phyloP scores from a whole-genome alignment of 2,888 invertebrate genomes.

The Chymomyza caudatula region DNA sequence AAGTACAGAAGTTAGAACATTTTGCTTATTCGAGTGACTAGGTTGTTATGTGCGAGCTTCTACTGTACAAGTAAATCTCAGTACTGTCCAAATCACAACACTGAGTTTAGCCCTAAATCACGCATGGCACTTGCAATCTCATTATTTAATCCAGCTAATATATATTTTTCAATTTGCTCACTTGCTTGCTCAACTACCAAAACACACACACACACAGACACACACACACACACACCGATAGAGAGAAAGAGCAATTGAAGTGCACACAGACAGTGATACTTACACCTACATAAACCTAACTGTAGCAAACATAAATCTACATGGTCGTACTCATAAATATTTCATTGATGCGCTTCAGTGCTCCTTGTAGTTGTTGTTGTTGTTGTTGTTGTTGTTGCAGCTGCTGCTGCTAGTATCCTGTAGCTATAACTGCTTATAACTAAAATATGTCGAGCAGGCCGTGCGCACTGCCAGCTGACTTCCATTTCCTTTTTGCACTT shows the following conservation, averaged over 20 bases:
- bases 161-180: slow-evolving; percentile 50
- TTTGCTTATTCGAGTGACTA: too few species aligned
- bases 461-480: slow-evolving; percentile 19
- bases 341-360: slow-evolving; percentile 51
- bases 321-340: slow-evolving; percentile 57
- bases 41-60: too few species aligned
- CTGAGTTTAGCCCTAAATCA: neutral
- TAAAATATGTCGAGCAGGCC: slow-evolving; percentile 41
- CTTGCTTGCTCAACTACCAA: slow-evolving; percentile 13
- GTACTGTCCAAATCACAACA: neutral
- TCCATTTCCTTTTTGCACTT: slow-evolving; percentile 57
- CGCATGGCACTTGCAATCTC: neutral
- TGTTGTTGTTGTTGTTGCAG: slow-evolving; percentile 11
- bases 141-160: slow-evolving; percentile 11
- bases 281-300: slow-evolving; percentile 6
- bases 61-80: too few species aligned
- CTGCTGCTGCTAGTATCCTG: neutral
- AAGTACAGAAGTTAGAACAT: too few species aligned
- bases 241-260: slow-evolving; percentile 52
- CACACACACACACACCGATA: slow-evolving; percentile 2
- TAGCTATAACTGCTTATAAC: slow-evolving; percentile 25
- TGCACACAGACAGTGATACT: slow-evolving; percentile 49
- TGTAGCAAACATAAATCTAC: slow-evolving; percentile 54
- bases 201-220: slow-evolving; percentile 39
- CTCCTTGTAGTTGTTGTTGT: slow-evolving; percentile 19